Base-by-base conservation (phyloP, 2,888 invertebrate genomes). In the Strigamia transsilvanica region DNA sequence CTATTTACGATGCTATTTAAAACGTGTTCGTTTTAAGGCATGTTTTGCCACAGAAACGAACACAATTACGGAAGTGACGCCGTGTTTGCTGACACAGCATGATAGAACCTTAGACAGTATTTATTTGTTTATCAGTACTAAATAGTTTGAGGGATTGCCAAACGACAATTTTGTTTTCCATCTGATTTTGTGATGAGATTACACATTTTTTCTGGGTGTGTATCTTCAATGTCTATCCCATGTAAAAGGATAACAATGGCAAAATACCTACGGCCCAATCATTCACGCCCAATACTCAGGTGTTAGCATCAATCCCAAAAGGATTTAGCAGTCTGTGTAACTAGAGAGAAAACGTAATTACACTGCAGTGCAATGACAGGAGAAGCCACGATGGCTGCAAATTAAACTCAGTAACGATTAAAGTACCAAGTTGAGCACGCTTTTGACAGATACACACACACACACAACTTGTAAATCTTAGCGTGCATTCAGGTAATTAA, bases 341-440 rank as follows among this genome's bases (percentile, higher is more conserved):
- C 61, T 18, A 61, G 61, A 61, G 61, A 61, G 61, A 61, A 61
- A 61, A 61, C 61, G 61, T 61, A 61, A 61, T 61, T 61, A 61
- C 61, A 61, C 21, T 21, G 61, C 61, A 12, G 21, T 21, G 61
- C 61, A 61, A 15, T 61, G 61, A 61, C 61, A 61, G 61, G 61
- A 61, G 61, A 61, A 61, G 61, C 61, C 61, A 61, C 61, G 61
- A 61, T 61, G 21, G 61, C 61, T 18, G 18, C 61, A 61, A 61
- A 61, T 61, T 61, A 61, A 61, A 61, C 61, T 61, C 61, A 61
- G 61, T 18, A 61, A 61, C 61, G 61, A 61, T 61, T 61, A 61
- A 61, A 61, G 61, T 61, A 61, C 61, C 18, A 18, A 61, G 61
- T 61, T 0, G 61, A 61, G 18, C 61, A 61, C 56, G n/a, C 21